Evolutionary conservation across 2,113 vertebrate species (phyloP).

Genomic region (Mormoops blainvillei): DNA sequence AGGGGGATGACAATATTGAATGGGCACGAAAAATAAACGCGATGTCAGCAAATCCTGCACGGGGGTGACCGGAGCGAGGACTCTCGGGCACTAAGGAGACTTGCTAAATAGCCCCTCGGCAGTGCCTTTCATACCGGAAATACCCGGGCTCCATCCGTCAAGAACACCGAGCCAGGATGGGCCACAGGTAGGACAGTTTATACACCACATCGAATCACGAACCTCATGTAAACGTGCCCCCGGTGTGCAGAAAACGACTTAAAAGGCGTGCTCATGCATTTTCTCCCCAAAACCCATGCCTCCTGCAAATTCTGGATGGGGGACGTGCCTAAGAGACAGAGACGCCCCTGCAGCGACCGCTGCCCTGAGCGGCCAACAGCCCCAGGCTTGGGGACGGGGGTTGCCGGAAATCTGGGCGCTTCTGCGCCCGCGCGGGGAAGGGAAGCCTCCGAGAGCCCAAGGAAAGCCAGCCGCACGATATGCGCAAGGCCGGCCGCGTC

Average conservation of each 20-base stretch:
- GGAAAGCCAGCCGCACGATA: rapidly evolving
- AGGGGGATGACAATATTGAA: no score
- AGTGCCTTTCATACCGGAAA: background rate
- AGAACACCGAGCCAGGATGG: background rate
- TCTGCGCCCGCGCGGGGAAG: no score
- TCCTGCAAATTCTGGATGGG: no score
- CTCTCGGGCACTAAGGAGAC: background rate
- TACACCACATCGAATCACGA: background rate
- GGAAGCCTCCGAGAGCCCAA: rapidly evolving
- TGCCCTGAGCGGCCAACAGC: no score
- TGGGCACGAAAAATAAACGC: background rate
- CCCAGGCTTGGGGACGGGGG: no score
- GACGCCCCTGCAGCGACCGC: no score
- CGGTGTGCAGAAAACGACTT: background rate
- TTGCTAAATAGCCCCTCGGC: background rate
- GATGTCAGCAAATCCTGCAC: background rate
- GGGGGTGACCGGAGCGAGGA: background rate
- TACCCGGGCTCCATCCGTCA: background rate
- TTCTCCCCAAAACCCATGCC: background rate
- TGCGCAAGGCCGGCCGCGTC: rapidly evolving
- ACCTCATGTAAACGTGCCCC: rapidly evolving
- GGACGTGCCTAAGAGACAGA: no score
- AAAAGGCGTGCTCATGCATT: no score
- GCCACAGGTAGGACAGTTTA: no score
- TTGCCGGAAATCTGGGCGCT: no score